Percentiles rank a stretch among this genome's conserved stretches.
phyloP scores from a whole-genome alignment of 2,113 vertebrate genomes.

The Caloenas nicobarica region DNA sequence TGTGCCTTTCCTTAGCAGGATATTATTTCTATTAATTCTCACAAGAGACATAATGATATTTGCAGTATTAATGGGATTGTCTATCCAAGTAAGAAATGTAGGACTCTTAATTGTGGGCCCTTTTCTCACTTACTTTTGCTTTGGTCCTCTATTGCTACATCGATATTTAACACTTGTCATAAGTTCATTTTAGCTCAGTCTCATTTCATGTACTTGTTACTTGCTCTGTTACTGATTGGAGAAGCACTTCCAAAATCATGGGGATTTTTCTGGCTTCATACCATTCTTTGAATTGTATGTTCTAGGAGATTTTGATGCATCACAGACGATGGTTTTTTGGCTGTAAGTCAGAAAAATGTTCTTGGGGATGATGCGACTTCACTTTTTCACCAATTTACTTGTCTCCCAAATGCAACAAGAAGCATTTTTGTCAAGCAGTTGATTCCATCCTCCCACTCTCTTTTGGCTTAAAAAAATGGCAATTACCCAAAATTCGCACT shows the following conservation, averaged over 20 bases:
- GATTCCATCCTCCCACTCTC: background rate
- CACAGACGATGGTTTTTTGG: background rate
- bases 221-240: background rate
- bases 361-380: constrained; percentile 2
- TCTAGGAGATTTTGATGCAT: background rate
- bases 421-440: background rate
- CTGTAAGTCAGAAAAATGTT: constrained; percentile 23
- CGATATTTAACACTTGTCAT: background rate
- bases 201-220: background rate
- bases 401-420: constrained; percentile 13
- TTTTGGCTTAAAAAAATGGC: background rate
- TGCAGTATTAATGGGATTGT: background rate
- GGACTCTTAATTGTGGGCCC: background rate
- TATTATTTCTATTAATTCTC: background rate
- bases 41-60: accelerated
- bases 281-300: background rate
- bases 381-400: constrained; percentile 43
- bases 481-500: background rate
- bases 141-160: background rate
- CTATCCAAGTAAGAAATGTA: background rate
- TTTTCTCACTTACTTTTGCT: background rate
- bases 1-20: background rate
- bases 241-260: background rate
- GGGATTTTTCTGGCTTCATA: background rate
- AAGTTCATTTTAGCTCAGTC: background rate